phyloP scores from a whole-genome alignment of 2,888 invertebrate genomes.

The Anagyrus pseudococci region DNA sequence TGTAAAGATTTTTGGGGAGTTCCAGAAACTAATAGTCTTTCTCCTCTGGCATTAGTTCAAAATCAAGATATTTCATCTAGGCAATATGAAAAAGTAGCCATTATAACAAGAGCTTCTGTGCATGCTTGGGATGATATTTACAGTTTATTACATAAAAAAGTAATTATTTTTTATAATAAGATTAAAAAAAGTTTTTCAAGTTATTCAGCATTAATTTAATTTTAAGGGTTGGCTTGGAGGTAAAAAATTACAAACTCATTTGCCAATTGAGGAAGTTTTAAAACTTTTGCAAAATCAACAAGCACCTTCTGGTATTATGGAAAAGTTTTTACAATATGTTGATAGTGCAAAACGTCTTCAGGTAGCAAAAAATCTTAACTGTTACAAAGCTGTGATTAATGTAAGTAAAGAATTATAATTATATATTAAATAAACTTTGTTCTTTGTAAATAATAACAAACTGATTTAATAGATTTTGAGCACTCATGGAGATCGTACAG shows the following conservation, averaged over 20 bases:
- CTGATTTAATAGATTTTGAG: slow-evolving; percentile 58
- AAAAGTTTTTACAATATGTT: slow-evolving; percentile 66
- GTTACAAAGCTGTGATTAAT: slow-evolving; percentile 73
- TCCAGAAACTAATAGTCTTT: slow-evolving; percentile 65
- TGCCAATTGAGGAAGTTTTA: slow-evolving; percentile 63
- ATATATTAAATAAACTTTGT: not conserved
- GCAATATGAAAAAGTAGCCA: slow-evolving; percentile 75
- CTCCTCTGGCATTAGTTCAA: slow-evolving; percentile 66
- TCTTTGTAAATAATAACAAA: not conserved
- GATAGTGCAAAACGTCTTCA: slow-evolving; percentile 66
- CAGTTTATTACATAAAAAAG: slow-evolving; percentile 69
- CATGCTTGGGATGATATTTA: slow-evolving; percentile 72
- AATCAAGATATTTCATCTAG: slow-evolving; percentile 65
- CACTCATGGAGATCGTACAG: slow-evolving; percentile 69
- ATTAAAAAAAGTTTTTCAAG: no score
- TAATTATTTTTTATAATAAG: slow-evolving; percentile 45
- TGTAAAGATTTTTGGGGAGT: slow-evolving; percentile 66
- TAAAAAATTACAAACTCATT: slow-evolving; percentile 60
- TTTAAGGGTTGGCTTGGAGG: slow-evolving; percentile 63
- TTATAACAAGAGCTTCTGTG: slow-evolving; percentile 69
- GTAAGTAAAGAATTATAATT: slow-evolving; percentile 49
- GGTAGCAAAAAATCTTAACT: slow-evolving; percentile 70
- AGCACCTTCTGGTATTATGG: slow-evolving; percentile 62
- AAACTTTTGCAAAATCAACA: slow-evolving; percentile 57
- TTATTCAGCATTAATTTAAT: no score